Percentiles rank a stretch among this genome's conserved stretches.
These are phyloP conservation scores for Netelia melanura DNA, from an alignment of 2,888 invertebrate species.

Conservation along the genomic window DNA sequence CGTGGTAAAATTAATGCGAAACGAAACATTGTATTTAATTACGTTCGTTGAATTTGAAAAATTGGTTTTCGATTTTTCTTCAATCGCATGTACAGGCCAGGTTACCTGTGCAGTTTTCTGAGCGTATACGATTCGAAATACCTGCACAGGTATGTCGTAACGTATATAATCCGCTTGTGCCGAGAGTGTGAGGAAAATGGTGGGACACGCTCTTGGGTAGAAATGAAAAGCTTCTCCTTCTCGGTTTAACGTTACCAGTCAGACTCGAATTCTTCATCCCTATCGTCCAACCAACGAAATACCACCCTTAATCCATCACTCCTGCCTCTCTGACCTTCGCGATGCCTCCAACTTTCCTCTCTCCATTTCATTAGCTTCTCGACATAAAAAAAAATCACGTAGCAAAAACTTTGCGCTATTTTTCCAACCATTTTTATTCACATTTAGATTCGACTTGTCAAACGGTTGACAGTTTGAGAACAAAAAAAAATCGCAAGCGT, in stretches of 20 bases:
- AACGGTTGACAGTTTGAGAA: background rate
- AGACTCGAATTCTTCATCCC: conserved; percentile 26
- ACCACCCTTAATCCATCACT: conserved; percentile 36
- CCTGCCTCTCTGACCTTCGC: background rate
- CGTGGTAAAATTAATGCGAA: background rate
- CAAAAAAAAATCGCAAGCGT: background rate
- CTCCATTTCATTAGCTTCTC: background rate
- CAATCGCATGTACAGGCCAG: too few species aligned
- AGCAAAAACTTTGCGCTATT: background rate
- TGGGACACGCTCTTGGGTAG: background rate
- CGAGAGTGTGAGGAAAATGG: background rate
- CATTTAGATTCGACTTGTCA: background rate
- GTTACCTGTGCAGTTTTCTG: too few species aligned
- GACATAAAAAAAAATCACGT: background rate
- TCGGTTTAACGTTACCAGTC: conserved; percentile 3
- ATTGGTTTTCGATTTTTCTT: too few species aligned
- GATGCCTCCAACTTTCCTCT: conserved; percentile 5
- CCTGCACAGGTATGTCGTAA: background rate
- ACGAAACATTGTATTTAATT: too few species aligned
- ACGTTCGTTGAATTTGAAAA: too few species aligned
- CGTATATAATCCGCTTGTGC: background rate
- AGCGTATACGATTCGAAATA: too few species aligned
- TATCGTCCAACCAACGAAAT: conserved; percentile 30
- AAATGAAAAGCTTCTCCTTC: background rate
- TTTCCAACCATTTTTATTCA: conserved; percentile 7